Percentiles rank a stretch among this genome's conserved stretches.
These are phyloP conservation scores for Acanthurus leucopareius DNA, from an alignment of 2,797 vertebrate genomes.

Conservation along the genomic window DNA sequence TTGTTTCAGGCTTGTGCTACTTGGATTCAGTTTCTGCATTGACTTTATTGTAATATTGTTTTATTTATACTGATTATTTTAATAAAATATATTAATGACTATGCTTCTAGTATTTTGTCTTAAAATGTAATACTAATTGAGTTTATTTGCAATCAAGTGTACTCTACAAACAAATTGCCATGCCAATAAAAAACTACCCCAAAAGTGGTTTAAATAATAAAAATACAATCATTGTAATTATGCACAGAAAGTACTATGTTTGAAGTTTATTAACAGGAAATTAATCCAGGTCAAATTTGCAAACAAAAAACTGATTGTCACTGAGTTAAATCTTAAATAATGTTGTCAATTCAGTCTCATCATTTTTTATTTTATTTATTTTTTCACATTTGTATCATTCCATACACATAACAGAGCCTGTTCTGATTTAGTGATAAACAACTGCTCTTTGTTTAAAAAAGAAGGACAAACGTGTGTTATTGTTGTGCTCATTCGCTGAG, in stretches of 20 bases:
- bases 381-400: neutral
- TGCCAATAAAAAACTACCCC: slow-evolving; percentile 5
- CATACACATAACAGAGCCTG: neutral
- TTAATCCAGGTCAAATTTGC: neutral
- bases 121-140: too few relatives aligned
- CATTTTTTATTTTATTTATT: neutral
- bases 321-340: neutral
- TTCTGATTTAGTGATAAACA: slow-evolving; percentile 14
- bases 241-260: neutral
- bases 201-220: too few relatives aligned
- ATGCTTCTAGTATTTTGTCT: too few relatives aligned
- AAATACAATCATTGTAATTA: slow-evolving; percentile 12
- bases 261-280: slow-evolving; percentile 48
- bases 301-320: slow-evolving; percentile 22
- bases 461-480: neutral
- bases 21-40: too few relatives aligned
- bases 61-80: too few relatives aligned
- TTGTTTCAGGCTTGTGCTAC: too few relatives aligned
- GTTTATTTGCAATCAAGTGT: too few relatives aligned
- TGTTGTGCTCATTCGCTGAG: neutral
- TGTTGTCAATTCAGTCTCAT: neutral
- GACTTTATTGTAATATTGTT: too few relatives aligned
- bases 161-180: slow-evolving; percentile 10
- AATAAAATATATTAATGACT: too few relatives aligned
- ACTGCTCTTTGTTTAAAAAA: neutral